Evolutionary conservation across 2,888 invertebrate species (phyloP).

Genomic region (Thysanoteuthis rhombus): DNA sequence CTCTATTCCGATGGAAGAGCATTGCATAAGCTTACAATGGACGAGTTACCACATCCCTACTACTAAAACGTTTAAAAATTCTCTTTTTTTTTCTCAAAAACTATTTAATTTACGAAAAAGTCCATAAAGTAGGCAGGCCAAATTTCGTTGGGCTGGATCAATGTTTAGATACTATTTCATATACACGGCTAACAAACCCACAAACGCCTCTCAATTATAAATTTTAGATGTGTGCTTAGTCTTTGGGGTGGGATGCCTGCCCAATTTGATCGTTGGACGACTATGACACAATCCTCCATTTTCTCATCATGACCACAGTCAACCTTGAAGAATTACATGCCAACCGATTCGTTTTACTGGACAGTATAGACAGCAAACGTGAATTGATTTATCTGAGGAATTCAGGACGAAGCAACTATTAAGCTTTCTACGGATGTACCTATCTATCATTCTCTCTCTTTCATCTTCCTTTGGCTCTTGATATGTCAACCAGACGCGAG

Average conservation of each 20-base stretch:
- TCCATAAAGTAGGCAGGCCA: no score
- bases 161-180: no score
- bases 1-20: no score
- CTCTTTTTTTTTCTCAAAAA: no score
- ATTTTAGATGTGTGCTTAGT: not conserved
- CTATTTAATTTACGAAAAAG: no score
- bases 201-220: no score
- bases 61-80: no score
- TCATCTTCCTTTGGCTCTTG: not conserved
- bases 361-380: not conserved
- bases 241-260: not conserved
- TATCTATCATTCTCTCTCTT: not conserved
- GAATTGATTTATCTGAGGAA: not conserved
- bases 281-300: not conserved
- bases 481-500: not conserved
- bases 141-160: no score
- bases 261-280: not conserved
- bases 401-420: not conserved
- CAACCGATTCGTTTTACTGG: not conserved
- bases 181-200: no score
- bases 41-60: no score
- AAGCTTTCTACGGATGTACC: not conserved
- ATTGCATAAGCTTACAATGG: no score
- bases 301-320: not conserved
- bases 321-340: not conserved